A percentile compares a stretch with the other conserved stretches of the same genome.
phyloP scores from a whole-genome alignment of 2,113 vertebrate species.

The Cygnus buccinator region DNA sequence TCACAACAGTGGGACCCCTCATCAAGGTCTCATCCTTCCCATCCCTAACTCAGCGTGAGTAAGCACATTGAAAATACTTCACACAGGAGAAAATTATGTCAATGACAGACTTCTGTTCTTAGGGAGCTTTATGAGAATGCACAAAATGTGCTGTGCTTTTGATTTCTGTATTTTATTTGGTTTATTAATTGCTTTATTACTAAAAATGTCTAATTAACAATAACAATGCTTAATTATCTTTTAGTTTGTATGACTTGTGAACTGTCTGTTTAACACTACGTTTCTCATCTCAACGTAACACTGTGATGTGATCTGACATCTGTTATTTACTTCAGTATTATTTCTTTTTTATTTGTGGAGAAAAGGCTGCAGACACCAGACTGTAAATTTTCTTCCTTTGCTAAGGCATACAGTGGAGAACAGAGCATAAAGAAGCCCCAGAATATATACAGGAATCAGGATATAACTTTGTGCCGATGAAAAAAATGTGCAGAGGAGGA shows the following conservation, averaged over 20 bases:
- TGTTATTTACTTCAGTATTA: conserved; percentile 11
- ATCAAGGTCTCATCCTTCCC: neutral
- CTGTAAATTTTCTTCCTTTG: neutral
- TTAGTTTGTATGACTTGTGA: neutral
- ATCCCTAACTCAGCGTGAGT: neutral
- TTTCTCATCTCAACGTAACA: neutral
- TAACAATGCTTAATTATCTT: neutral
- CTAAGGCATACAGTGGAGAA: neutral
- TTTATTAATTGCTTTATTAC: neutral
- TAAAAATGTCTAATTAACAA: neutral
- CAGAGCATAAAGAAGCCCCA: neutral
- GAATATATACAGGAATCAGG: neutral
- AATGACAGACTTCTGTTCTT: neutral
- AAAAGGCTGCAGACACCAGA: neutral
- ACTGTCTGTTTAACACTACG: neutral
- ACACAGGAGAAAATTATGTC: fast-evolving
- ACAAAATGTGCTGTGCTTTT: neutral
- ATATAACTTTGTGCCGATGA: neutral
- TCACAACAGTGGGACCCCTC: neutral
- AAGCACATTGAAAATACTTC: neutral
- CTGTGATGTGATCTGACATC: neutral
- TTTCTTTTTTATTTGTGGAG: neutral
- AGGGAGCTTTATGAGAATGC: neutral
- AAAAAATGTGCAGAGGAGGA: neutral
- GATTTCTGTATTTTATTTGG: neutral